These are phyloP conservation scores for Drosophila gunungcola DNA, from an alignment of 1,140 invertebrate genomes.

Conservation along the genomic window DNA sequence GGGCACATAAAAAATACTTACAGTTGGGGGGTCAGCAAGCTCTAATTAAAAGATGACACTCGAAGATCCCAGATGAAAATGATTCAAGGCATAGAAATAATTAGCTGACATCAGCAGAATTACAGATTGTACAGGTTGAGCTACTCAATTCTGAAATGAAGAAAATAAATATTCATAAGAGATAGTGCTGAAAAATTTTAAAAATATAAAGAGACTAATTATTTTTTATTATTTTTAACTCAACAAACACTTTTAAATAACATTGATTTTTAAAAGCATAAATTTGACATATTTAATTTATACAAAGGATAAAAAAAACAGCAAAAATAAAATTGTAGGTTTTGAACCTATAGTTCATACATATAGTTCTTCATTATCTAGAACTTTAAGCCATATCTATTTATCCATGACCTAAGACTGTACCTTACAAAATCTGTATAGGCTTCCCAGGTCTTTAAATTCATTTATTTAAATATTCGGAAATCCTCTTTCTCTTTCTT, in stretches of 20 bases:
- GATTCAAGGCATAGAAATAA: conserved; percentile 44
- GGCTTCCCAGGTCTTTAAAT: conserved; percentile 32
- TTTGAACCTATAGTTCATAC: no score
- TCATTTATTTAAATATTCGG: conserved; percentile 41
- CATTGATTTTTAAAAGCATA: no score
- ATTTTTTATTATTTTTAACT: no score
- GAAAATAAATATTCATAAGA: background rate
- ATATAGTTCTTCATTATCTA: no score
- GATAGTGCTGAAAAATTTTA: no score
- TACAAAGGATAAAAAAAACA: no score
- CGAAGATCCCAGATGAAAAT: conserved; percentile 36
- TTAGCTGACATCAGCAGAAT: conserved; percentile 58
- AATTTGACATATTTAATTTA: no score
- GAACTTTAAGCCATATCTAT: no score
- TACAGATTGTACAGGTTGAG: background rate
- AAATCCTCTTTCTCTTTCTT: conserved; percentile 6
- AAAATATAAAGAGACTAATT: no score
- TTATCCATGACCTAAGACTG: background rate
- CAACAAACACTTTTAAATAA: no score
- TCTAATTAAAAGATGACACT: conserved; percentile 64
- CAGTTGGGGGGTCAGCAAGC: conserved; percentile 9
- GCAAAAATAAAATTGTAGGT: no score
- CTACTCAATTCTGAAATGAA: background rate
- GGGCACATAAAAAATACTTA: conserved; percentile 35
- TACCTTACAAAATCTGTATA: background rate